Conservation (phyloP, 2,113 vertebrate species). For the Calonectris borealis region DNA sequence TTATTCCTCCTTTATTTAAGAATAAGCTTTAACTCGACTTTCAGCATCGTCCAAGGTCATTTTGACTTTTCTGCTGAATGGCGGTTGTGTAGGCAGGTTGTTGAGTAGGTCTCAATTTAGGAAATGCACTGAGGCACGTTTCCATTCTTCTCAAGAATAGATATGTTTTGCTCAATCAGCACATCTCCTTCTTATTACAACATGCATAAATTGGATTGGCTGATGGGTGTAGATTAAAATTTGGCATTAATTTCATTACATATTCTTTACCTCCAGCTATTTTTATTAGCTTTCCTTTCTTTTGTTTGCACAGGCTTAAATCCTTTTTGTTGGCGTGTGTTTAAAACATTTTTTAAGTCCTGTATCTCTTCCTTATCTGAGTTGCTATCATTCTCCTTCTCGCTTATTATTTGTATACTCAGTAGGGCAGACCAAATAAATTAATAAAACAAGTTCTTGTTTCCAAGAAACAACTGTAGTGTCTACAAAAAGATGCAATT, state of each 20-base stretch:
- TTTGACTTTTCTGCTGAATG: not conserved
- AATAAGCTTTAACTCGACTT: not conserved
- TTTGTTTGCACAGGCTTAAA: not conserved
- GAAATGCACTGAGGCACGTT: not conserved
- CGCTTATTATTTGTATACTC: constrained; percentile 55
- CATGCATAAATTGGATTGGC: accelerated
- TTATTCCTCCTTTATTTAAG: not conserved
- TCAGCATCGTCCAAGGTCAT: not conserved
- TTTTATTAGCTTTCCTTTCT: not conserved
- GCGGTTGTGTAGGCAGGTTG: not conserved
- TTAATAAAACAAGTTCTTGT: constrained; percentile 64
- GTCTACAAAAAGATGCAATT: constrained; percentile 42
- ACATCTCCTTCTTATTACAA: not conserved
- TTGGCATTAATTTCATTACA: not conserved
- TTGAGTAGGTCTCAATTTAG: not conserved
- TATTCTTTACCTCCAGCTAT: not conserved
- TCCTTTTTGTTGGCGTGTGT: not conserved
- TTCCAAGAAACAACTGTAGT: constrained; percentile 55
- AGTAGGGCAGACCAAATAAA: constrained; percentile 64
- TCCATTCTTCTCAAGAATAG: not conserved
- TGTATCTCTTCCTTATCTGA: not conserved
- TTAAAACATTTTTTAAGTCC: not conserved
- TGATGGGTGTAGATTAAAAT: not conserved
- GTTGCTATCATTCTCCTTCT: not conserved
- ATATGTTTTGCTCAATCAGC: not conserved